Percentiles rank a stretch among this genome's conserved stretches.
Conservation (phyloP, 2,113 vertebrate species). For the Malurus melanocephalus region DNA sequence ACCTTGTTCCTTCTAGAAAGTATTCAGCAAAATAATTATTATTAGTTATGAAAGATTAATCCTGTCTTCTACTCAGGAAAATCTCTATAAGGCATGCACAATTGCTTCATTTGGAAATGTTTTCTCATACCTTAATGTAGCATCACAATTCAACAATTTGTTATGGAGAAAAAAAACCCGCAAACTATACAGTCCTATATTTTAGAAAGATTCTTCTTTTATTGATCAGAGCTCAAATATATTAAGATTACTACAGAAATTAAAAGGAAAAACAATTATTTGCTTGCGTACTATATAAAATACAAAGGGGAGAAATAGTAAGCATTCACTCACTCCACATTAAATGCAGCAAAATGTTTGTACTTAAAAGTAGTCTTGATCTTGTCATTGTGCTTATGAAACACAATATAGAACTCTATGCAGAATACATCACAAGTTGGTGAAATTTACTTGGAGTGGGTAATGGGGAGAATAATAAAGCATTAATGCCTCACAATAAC, state of each 20-base stretch:
- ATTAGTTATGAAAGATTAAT: neutral
- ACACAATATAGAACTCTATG: neutral
- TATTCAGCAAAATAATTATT: neutral
- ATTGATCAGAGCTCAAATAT: neutral
- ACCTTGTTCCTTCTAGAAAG: neutral
- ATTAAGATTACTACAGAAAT: neutral
- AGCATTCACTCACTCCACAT: neutral
- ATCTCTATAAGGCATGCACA: neutral
- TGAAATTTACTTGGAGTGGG: neutral
- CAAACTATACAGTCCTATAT: neutral
- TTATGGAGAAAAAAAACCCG: neutral
- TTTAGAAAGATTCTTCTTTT: neutral
- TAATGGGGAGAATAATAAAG: neutral
- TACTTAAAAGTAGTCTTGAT: neutral
- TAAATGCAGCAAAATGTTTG: neutral
- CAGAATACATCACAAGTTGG: neutral
- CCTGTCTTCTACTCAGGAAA: neutral
- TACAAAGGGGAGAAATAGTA: neutral
- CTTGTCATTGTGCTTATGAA: neutral
- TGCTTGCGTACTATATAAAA: neutral
- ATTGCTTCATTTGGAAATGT: neutral
- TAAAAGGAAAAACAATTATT: neutral
- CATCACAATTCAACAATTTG: neutral
- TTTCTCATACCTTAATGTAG: neutral
- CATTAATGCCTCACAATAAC: neutral